Base-by-base conservation (phyloP, 2,113 vertebrate species). In the Ariopsis seemanni region DNA sequence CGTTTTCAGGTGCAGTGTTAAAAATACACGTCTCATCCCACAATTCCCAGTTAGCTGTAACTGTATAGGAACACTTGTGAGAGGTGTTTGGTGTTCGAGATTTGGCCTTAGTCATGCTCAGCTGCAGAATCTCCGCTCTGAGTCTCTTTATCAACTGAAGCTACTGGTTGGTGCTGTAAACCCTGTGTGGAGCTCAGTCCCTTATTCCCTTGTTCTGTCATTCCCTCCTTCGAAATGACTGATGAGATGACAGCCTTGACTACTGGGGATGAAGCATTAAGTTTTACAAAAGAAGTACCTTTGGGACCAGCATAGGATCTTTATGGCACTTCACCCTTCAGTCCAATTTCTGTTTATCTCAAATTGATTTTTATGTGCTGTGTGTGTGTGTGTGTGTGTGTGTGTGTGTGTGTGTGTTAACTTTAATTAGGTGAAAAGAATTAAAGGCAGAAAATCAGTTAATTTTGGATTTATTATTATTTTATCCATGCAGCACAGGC, bases 281-380 rank as follows among this genome's bases (percentile, higher is more conserved):
- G 90, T 90, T 89, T 89, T 90, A 85, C 77, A 85, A 85, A 87
- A 85, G 92, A 93, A 90, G 92, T 90, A 81, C 91, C 83, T 92
- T 89, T 86, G 92, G 92, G 92, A 94, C 91, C 87, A 57, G 82
- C 93, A 92, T 91, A 89, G 88, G 88, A 80, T 88, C 94, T 94
- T 94, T 93, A 94, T 92, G 91, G 92, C 52, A 91, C 91, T 92
- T 92, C 78, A 91, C 86, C 92, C 92, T 92, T 92, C 78, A 91
- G 87, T 93, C 92, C 89, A 91, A 86, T 84, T 89, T 91, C 91
- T 82, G 89, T 84, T 91, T 90, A 89, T 89, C 86, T 83, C 85
- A 83, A 88, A 89, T 84, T 88, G 91, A 93, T 79, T 87, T 89
- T 9, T n/a, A 86, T 67, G 74, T 52, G n/a, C 25, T n/a, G 53